These are phyloP conservation scores for Heterodera carotae DNA, from an alignment of 1,140 invertebrate species.

Conservation along the genomic window DNA sequence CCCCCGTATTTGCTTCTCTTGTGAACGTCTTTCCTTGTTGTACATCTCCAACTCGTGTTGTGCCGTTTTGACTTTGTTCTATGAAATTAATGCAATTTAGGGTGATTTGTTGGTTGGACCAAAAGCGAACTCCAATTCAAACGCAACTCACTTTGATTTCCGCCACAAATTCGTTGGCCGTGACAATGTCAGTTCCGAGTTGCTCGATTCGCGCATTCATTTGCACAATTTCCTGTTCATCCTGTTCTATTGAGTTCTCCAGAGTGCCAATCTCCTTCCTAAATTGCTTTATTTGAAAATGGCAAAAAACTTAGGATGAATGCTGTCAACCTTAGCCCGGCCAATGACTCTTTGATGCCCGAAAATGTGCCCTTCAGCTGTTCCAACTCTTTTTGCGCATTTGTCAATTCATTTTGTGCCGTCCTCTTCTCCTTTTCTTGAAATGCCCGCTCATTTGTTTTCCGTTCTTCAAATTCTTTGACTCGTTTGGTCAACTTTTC, in stretches of 20 bases:
- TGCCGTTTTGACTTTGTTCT: slow-evolving; percentile 28
- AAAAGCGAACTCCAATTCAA: too few relatives aligned
- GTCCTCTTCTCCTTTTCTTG: slow-evolving; percentile 53
- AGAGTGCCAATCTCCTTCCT: slow-evolving; percentile 37
- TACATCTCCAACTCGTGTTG: slow-evolving; percentile 34
- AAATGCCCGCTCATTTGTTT: slow-evolving; percentile 47
- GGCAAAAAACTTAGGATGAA: neutral
- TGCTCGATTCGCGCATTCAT: neutral
- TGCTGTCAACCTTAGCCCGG: slow-evolving; percentile 24
- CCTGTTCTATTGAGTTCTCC: slow-evolving; percentile 32
- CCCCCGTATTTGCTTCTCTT: slow-evolving; percentile 31
- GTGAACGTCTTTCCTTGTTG: slow-evolving; percentile 31
- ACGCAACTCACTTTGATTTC: slow-evolving; percentile 2
- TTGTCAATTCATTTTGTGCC: slow-evolving; percentile 48
- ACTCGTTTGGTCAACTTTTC: slow-evolving; percentile 23
- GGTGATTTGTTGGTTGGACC: too few relatives aligned
- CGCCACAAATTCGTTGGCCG: slow-evolving; percentile 17
- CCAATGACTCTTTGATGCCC: slow-evolving; percentile 39
- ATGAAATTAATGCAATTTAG: slow-evolving; percentile 21
- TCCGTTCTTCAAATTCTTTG: slow-evolving; percentile 29
- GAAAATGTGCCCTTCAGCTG: slow-evolving; percentile 43
- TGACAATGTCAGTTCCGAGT: slow-evolving; percentile 1
- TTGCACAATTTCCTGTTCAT: slow-evolving; percentile 34
- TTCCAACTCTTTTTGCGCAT: slow-evolving; percentile 50
- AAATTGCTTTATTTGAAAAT: slow-evolving; percentile 16